Conservation (phyloP, 2,113 vertebrate genomes). For the Herpailurus yagouaroundi region DNA sequence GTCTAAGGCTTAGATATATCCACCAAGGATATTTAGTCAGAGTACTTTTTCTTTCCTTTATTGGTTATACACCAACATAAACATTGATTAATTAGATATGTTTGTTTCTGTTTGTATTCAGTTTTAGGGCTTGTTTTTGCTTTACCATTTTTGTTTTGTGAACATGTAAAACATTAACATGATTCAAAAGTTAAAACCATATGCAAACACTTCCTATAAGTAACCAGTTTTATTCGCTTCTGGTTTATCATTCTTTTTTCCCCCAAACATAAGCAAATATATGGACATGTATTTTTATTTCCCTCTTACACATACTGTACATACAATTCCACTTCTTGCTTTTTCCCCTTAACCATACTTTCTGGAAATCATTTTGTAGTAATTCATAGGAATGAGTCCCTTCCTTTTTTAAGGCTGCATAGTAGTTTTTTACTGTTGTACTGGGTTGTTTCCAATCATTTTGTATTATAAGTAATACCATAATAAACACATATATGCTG, state of each 20-base stretch:
- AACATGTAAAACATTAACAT: neutral
- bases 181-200: neutral
- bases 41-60: neutral
- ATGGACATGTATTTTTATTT: neutral
- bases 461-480: neutral
- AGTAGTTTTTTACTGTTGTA: neutral
- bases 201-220: neutral
- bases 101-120: neutral
- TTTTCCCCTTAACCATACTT: neutral
- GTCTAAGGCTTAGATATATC: neutral
- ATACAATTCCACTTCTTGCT: neutral
- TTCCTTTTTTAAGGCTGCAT: neutral
- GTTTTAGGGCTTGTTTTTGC: neutral
- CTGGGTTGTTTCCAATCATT: neutral
- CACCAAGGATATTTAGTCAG: neutral
- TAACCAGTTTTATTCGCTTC: neutral
- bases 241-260: neutral
- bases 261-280: neutral
- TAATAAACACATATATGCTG: neutral
- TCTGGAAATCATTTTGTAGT: neutral
- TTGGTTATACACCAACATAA: neutral
- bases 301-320: neutral
- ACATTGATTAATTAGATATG: neutral
- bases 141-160: neutral
- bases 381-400: neutral